Evolutionary conservation across 2,888 invertebrate genomes (phyloP), one percentile per base, ranked within the genome.

Genomic region (Catocala fraxini): DNA sequence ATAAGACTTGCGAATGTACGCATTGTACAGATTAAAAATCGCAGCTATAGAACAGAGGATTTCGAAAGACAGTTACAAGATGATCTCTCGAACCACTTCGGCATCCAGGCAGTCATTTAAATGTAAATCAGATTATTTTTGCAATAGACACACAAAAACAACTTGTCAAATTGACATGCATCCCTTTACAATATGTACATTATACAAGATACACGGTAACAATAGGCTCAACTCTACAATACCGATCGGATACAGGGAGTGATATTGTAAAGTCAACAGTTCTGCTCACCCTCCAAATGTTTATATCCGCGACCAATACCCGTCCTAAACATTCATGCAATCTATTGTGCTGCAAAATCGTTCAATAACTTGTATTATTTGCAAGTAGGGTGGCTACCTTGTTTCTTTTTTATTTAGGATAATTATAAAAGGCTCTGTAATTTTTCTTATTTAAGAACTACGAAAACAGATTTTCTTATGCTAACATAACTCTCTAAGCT

Each of bases 221-320:
- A 48, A 48, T 34, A 48, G 48, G 25, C 7, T 48, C 33, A 11
- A 0, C 12, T 13, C 12, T 25, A 35, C 35, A 25, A 45, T 59
- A 34, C 42, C 48, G 9, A 54, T 46, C 45, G n/a, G 35, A 51
- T 39, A 45, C 25, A 25, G 35, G 54, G 46, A 42, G 45, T 47
- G 47, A 47, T 48, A 41, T 53, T 59, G 53, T 49, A 54, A 43
- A 58, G 46, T 35, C 41, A 51, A 53, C 41, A 51, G 45, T 13
- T 49, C 33, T 43, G 12, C 12, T 13, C 39, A 39, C 35, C 25
- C 43, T 42, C 46, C 35, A 39, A 15, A 13, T 53, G 42, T 61
- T 56, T 61, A 53, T 56, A 42, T 51, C 11, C 45, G 12, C 45
- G 51, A 33, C 11, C 9, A 39, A 7, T 25, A 25, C 6, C 45